A percentile compares a stretch with the other conserved stretches of the same genome.
Conservation (phyloP, 2,113 vertebrate species). For the Aythya baeri region DNA sequence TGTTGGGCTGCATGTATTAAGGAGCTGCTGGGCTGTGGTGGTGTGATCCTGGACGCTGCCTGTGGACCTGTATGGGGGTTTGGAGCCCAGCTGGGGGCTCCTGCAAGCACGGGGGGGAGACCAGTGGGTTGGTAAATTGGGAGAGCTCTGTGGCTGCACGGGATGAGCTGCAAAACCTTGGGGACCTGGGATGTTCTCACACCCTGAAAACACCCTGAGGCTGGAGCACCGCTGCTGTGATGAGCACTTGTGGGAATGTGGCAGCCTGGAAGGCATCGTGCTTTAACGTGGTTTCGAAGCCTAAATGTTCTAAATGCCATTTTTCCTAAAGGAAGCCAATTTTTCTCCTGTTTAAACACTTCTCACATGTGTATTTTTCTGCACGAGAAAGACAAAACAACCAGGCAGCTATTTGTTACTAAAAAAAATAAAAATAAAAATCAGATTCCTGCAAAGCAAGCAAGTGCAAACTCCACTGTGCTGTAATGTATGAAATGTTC, state of each 20-base stretch:
- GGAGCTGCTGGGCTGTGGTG: slow-evolving; percentile 58
- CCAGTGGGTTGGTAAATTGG: neutral
- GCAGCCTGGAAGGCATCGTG: too few relatives aligned
- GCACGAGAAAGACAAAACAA: neutral
- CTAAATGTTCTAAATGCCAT: neutral
- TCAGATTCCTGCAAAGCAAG: neutral
- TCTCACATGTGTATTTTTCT: neutral
- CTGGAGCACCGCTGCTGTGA: neutral
- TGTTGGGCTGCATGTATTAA: slow-evolving; percentile 72
- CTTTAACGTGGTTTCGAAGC: neutral
- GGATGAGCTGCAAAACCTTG: neutral
- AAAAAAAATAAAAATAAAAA: neutral
- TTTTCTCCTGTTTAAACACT: neutral
- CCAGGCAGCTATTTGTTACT: neutral
- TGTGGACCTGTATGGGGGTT: slow-evolving; percentile 38
- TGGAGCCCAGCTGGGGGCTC: neutral
- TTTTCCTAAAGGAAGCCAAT: neutral
- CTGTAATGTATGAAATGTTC: rapidly evolving
- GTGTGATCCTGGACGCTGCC: slow-evolving; percentile 22
- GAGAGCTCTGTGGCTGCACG: neutral
- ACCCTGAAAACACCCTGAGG: neutral
- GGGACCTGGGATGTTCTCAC: neutral
- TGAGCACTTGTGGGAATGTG: neutral
- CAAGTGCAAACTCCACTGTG: neutral
- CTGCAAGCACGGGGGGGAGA: neutral